A percentile compares a stretch with the other conserved stretches of the same genome.
phyloP scores from a whole-genome alignment of 2,888 invertebrate species.

The Limnephilus auricula region DNA sequence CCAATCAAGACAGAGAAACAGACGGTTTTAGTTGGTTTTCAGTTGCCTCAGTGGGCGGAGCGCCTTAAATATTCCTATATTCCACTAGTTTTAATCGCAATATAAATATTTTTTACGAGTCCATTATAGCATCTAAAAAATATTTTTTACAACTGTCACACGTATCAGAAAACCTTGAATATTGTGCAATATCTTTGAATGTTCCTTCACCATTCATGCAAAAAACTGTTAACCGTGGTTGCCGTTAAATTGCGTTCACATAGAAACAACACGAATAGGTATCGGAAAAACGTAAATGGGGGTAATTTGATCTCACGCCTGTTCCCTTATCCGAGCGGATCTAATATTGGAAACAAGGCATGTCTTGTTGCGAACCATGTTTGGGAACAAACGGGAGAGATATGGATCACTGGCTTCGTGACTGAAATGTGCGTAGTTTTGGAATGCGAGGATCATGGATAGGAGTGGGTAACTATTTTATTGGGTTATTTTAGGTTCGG shows the following conservation, averaged over 20 bases:
- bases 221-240: neutral
- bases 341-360: conserved; percentile 22
- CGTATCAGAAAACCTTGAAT: neutral
- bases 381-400: conserved; percentile 11
- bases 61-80: too few relatives aligned
- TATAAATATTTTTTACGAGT: too few relatives aligned
- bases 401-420: neutral
- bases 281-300: neutral
- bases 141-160: neutral
- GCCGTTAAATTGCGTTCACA: neutral
- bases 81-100: too few relatives aligned
- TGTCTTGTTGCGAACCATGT: conserved; percentile 13
- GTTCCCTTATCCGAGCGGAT: neutral
- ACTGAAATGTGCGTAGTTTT: neutral
- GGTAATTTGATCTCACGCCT: conserved; percentile 2
- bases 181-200: neutral
- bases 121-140: too few relatives aligned
- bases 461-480: neutral
- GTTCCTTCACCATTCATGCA: neutral
- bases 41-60: too few relatives aligned
- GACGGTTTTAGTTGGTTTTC: too few relatives aligned
- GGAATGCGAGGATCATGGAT: neutral
- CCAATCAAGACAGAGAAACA: too few relatives aligned
- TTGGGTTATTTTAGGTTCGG: too few relatives aligned
- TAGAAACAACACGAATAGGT: neutral